phyloP scores from a whole-genome alignment of 2,888 invertebrate genomes.

The Caenorhabditis sp. region DNA sequence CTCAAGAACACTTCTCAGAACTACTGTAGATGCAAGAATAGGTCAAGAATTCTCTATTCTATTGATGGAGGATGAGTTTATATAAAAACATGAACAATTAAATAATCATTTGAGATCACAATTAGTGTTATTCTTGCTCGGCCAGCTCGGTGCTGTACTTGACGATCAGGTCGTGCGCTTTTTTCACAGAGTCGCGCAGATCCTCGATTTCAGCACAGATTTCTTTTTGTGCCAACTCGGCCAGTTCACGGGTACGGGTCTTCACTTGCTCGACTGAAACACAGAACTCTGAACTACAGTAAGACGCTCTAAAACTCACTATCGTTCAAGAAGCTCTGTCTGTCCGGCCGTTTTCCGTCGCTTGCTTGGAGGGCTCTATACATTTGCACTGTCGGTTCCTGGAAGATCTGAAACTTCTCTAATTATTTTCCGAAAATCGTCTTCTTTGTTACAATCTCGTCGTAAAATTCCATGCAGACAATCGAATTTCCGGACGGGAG shows the following conservation, averaged over 20 bases:
- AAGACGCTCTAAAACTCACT: slow-evolving; percentile 53
- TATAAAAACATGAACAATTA: not conserved
- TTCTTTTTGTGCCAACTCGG: slow-evolving; percentile 56
- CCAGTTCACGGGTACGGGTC: slow-evolving; percentile 61
- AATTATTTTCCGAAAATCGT: too few relatives aligned
- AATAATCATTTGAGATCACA: not conserved
- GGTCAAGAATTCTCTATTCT: too few relatives aligned
- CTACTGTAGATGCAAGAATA: too few relatives aligned
- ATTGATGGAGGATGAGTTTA: too few relatives aligned
- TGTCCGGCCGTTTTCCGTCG: slow-evolving; percentile 61
- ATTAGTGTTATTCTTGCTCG: slow-evolving; percentile 22
- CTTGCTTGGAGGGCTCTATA: slow-evolving; percentile 57
- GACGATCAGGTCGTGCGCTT: slow-evolving; percentile 61
- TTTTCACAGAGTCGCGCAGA: slow-evolving; percentile 62
- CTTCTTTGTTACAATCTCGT: slow-evolving; percentile 70
- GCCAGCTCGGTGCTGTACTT: slow-evolving; percentile 54
- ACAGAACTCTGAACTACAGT: too few relatives aligned
- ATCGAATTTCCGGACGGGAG: slow-evolving; percentile 59
- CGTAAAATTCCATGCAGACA: slow-evolving; percentile 74
- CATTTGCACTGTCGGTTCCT: slow-evolving; percentile 70
- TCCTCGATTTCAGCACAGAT: slow-evolving; percentile 68
- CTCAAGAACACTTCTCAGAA: not conserved
- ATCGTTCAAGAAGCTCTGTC: slow-evolving; percentile 61
- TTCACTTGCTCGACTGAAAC: slow-evolving; percentile 63
- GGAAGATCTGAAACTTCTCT: slow-evolving; percentile 63